Evolutionary conservation across 2,113 vertebrate genomes (phyloP).

Genomic region (Prietella phreatophila): DNA sequence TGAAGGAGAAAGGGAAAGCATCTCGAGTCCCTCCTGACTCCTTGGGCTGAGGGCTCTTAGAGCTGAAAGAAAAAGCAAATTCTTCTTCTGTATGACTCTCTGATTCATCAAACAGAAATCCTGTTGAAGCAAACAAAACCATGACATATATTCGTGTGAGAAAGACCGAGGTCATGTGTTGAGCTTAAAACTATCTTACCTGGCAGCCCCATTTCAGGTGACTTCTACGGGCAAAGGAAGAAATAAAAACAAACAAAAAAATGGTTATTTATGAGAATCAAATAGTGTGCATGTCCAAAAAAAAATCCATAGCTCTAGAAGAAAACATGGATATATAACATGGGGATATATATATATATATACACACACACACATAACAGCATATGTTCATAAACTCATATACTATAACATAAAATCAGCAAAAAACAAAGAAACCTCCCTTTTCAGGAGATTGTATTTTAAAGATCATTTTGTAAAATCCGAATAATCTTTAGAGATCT

Average conservation of each 20-base stretch:
- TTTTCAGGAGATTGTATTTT: too few species aligned
- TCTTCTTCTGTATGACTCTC: conserved; percentile 61
- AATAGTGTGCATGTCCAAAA: not conserved
- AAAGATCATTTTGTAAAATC: too few species aligned
- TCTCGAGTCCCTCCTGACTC: conserved; percentile 46
- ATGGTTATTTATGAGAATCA: not conserved
- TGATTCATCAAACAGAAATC: conserved; percentile 68
- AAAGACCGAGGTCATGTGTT: not conserved
- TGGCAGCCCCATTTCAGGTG: conserved; percentile 60
- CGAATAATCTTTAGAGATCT: too few species aligned
- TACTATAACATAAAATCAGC: not conserved
- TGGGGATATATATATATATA: too few species aligned
- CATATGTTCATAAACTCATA: too few species aligned
- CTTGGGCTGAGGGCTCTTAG: conserved; percentile 54
- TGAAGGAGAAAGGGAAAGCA: conserved; percentile 70
- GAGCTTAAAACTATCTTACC: conserved; percentile 51
- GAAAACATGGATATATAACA: too few species aligned
- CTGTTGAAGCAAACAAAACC: conserved; percentile 44
- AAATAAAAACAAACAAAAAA: conserved; percentile 8
- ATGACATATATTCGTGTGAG: not conserved
- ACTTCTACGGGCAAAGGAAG: conserved; percentile 62
- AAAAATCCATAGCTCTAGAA: too few species aligned
- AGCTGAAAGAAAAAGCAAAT: conserved; percentile 67
- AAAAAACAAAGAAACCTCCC: too few species aligned
- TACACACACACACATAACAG: too few species aligned